These are phyloP conservation scores for Phodopus roborovskii DNA, from an alignment of 2,113 vertebrate genomes.

Conservation along the genomic window DNA sequence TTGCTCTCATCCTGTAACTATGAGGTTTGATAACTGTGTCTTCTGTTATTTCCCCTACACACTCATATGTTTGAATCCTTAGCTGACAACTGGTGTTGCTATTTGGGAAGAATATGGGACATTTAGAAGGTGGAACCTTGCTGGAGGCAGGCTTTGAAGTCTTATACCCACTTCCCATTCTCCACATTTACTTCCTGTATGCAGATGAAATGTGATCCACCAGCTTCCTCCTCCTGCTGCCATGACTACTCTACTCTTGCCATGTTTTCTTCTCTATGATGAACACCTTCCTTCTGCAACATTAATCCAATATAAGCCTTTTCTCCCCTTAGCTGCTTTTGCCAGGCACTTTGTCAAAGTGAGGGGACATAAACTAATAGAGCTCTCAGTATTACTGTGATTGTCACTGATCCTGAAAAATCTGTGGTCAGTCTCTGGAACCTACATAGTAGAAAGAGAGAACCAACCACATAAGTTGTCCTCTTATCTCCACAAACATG, in stretches of 20 bases:
- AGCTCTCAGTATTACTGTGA: background rate
- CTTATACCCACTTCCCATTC: background rate
- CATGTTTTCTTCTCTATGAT: background rate
- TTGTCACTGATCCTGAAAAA: too few relatives aligned
- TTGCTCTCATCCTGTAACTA: background rate
- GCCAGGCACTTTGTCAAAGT: background rate
- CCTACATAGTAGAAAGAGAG: background rate
- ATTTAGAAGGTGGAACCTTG: background rate
- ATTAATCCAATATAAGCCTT: background rate
- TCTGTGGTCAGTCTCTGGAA: background rate
- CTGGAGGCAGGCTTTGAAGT: background rate
- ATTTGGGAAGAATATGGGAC: background rate
- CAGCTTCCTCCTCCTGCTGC: background rate
- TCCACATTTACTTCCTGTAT: background rate
- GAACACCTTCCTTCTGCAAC: background rate
- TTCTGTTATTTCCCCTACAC: background rate
- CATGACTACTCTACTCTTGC: background rate
- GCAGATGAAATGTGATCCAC: too few relatives aligned
- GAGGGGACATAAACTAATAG: background rate
- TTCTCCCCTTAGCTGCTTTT: background rate
- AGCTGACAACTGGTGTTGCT: background rate
- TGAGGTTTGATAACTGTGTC: background rate
- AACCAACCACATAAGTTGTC: background rate
- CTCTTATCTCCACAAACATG: background rate
- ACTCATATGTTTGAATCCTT: background rate